phyloP scores from a whole-genome alignment of 1,140 invertebrate genomes.

The Mercenaria mercenaria region DNA sequence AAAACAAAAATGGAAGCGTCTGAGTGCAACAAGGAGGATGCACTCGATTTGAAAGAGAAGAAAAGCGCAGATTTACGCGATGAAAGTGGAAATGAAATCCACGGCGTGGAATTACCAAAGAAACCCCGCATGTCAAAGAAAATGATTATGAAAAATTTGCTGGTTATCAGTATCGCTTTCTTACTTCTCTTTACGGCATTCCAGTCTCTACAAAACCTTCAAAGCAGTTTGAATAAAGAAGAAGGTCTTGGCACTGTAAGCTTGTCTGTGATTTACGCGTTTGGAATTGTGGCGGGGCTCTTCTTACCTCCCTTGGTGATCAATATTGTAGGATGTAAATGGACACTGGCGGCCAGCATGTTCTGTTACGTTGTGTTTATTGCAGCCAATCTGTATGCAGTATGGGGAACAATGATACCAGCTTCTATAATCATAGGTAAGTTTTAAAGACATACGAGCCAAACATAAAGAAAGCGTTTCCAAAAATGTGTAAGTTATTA shows the following conservation, averaged over 20 bases:
- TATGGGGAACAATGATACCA: slow-evolving; percentile 93
- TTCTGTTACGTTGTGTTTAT: slow-evolving; percentile 97
- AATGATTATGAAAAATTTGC: slow-evolving; percentile 80
- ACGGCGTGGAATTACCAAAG: neutral
- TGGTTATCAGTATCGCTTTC: slow-evolving; percentile 79
- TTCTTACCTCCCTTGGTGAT: slow-evolving; percentile 92
- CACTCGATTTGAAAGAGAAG: neutral
- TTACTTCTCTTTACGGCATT: slow-evolving; percentile 83
- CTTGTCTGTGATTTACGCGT: slow-evolving; percentile 94
- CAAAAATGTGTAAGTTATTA: no score
- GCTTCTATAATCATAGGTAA: slow-evolving; percentile 90
- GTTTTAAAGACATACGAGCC: no score
- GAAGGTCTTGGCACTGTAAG: slow-evolving; percentile 77
- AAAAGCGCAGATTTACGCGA: neutral
- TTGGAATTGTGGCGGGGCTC: slow-evolving; percentile 95
- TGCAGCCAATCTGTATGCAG: slow-evolving; percentile 93
- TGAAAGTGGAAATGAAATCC: neutral
- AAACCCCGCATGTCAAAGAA: slow-evolving; percentile 67
- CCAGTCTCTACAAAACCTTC: slow-evolving; percentile 81
- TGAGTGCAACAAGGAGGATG: neutral
- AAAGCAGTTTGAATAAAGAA: slow-evolving; percentile 82
- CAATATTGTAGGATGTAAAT: slow-evolving; percentile 94
- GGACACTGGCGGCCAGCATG: slow-evolving; percentile 97
- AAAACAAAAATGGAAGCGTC: no score
- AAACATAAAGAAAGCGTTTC: neutral